Base-by-base conservation (phyloP, 1,140 invertebrate species). In the Glossosoma conforme region DNA sequence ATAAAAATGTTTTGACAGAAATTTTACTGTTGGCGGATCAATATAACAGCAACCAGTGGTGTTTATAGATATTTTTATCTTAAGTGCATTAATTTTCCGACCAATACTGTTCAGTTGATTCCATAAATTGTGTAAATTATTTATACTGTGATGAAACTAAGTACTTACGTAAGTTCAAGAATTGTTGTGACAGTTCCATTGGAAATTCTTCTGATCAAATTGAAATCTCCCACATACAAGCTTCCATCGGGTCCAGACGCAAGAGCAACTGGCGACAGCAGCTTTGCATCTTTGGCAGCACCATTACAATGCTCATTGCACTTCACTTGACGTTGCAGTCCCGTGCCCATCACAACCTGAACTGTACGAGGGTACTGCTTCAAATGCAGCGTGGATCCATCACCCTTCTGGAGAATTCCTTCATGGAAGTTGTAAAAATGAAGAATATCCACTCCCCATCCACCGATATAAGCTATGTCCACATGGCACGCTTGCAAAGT, bases 361-460 rank as follows among this genome's bases (percentile, higher is more conserved):
- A 97, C 85, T 43, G 91, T 90, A 15, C 87, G 78, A 13, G 91
- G 89, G 64, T 93, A 91, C 65, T 96, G 87, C 65, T 94, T 96
- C 65, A 98, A 81, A 68, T 96, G 93, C 13, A 97, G 76, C 15
- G 79, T 91, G 1, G 90, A 90, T 22, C 95, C 95, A 66, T 98
- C 95, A 18, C 95, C 95, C 67, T 96, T 96, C 66, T 97, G 93
- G 30, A 98, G 71, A 56, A 97, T 95, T 61, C 92, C 93, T 79
- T 97, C 92, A 62, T 94, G 89, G 77, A 96, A 96, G 67, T 98
- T 98, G 72, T 98, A 97, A 67, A 96, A 92, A 68, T 98, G 95
- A 72, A 98, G 95, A 44, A 98, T 94, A 64, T 98, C 90, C 14
- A 99, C 72, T 46, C 95, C 95, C 96, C 95, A 98, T 9, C 92